Evolutionary conservation across 92 coral and sea anemone species (phyloP).

Genomic region (Montipora capitata): DNA sequence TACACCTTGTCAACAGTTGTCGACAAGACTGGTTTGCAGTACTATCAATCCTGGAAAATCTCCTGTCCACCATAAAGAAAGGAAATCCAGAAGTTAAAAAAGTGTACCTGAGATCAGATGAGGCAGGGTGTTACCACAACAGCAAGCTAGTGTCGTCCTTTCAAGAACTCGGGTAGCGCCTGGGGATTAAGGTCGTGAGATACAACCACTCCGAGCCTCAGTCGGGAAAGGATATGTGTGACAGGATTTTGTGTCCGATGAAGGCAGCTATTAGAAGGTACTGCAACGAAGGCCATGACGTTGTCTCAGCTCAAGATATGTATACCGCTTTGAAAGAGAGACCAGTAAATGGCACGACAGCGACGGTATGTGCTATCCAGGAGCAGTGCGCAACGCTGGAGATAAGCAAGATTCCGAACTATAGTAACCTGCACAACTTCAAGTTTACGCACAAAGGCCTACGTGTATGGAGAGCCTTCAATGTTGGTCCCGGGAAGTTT

Average conservation of each 20-base stretch:
- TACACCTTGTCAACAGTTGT: slow-evolving; percentile 8
- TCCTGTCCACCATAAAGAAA: neutral
- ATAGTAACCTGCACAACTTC: too few species aligned
- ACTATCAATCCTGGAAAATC: slow-evolving; percentile 47
- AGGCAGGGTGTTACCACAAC: slow-evolving; percentile 71
- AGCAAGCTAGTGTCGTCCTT: slow-evolving; percentile 59
- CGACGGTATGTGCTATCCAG: too few species aligned
- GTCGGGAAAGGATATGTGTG: slow-evolving; percentile 55
- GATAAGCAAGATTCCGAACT: too few species aligned
- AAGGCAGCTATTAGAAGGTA: too few species aligned
- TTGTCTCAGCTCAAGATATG: too few species aligned
- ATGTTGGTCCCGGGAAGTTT: too few species aligned
- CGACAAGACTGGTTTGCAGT: slow-evolving; percentile 72
- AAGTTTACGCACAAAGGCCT: too few species aligned
- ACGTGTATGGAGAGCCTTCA: too few species aligned
- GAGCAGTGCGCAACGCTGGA: too few species aligned
- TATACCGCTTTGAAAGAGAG: too few species aligned
- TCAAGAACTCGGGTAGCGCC: slow-evolving; percentile 52
- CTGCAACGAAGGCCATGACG: too few species aligned
- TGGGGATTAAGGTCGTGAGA: slow-evolving; percentile 40
- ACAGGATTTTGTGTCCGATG: neutral
- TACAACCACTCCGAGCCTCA: slow-evolving; percentile 69
- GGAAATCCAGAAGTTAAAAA: neutral
- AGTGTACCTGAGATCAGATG: slow-evolving; percentile 56
- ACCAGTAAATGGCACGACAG: too few species aligned